Percentiles rank a stretch among this genome's conserved stretches.
These are phyloP conservation scores for Congeria kusceri DNA, from an alignment of 2,888 invertebrate genomes.

Conservation along the genomic window DNA sequence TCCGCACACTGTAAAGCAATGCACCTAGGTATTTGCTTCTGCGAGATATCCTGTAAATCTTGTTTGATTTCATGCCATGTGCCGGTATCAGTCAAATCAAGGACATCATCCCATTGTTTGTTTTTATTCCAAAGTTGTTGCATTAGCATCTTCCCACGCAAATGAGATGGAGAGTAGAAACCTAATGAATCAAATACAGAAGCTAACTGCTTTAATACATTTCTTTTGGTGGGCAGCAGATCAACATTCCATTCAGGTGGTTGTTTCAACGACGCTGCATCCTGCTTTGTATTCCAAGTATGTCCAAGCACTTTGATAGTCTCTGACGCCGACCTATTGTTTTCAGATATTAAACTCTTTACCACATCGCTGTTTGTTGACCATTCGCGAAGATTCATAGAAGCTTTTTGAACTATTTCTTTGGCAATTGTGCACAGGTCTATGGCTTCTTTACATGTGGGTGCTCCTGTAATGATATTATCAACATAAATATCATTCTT, in stretches of 20 bases:
- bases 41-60: background rate
- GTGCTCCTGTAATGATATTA: slow-evolving; percentile 39
- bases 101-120: slow-evolving; percentile 21
- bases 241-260: background rate
- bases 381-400: slow-evolving; percentile 51
- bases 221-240: slow-evolving; percentile 11
- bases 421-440: slow-evolving; percentile 19
- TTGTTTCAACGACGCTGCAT: slow-evolving; percentile 19
- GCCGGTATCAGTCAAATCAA: background rate
- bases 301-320: slow-evolving; percentile 23
- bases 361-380: background rate
- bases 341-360: slow-evolving; percentile 8
- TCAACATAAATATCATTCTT: slow-evolving; percentile 36
- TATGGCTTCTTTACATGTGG: slow-evolving; percentile 6
- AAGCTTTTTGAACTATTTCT: slow-evolving; percentile 25
- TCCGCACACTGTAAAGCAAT: background rate
- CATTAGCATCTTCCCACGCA: slow-evolving; percentile 22
- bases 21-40: slow-evolving; percentile 9
- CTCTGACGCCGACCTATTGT: background rate
- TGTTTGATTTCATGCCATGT: slow-evolving; percentile 5
- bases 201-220: slow-evolving; percentile 18
- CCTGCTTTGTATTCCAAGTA: slow-evolving; percentile 18
- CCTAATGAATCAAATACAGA: slow-evolving; percentile 25
- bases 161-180: slow-evolving; percentile 12
- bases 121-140: slow-evolving; percentile 22